Evolutionary conservation across 2,797 vertebrate genomes (phyloP).

Genomic region (Tenualosa thibaudeaui): DNA sequence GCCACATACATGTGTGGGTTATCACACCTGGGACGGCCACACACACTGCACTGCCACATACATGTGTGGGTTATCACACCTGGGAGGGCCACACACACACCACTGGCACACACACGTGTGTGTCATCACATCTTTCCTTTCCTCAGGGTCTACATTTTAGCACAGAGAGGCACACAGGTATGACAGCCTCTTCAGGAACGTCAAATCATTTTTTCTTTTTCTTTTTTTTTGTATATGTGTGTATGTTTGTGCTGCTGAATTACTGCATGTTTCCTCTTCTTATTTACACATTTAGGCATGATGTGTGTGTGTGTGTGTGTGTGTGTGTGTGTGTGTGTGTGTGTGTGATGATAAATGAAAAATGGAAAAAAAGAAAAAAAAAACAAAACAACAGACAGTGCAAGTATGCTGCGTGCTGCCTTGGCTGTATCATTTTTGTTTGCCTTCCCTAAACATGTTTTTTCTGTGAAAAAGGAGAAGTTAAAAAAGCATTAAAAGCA

Average conservation of each 20-base stretch:
- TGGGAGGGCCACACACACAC: no score
- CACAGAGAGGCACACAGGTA: not conserved
- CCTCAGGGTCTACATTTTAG: not conserved
- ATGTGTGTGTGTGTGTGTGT: not conserved
- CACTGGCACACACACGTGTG: no score
- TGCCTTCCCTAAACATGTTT: conserved; percentile 35
- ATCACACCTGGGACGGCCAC: no score
- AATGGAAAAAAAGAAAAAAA: not conserved
- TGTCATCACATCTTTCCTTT: no score
- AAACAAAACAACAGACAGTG: not conserved
- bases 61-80: no score
- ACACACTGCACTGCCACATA: no score
- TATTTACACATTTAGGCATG: not conserved
- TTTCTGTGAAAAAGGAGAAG: conserved; percentile 18
- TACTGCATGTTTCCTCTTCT: not conserved
- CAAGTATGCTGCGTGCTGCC: not conserved
- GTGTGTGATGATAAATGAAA: not conserved
- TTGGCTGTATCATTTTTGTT: conserved; percentile 22
- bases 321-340: not conserved
- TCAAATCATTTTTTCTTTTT: no score
- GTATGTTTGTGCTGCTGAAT: no score
- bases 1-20: no score
- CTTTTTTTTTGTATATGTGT: not conserved
- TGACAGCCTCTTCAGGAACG: no score
- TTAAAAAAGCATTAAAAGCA: conserved; percentile 55